Conservation (phyloP, 2,888 invertebrate species). For the Brachyptera risi region DNA sequence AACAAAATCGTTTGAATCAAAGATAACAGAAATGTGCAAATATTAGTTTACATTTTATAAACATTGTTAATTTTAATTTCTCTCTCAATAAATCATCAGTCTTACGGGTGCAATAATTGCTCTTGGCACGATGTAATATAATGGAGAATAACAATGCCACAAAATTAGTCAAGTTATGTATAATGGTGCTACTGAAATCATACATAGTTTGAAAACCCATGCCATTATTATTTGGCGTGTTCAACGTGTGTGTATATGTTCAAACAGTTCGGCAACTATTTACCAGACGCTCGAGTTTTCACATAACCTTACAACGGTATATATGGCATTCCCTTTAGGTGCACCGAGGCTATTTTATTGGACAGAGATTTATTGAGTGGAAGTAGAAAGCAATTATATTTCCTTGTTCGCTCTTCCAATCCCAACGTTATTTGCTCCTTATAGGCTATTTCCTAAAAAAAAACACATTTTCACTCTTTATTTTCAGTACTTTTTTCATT, state of each 20-base stretch:
- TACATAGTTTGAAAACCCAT: constrained; percentile 7
- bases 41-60: no score
- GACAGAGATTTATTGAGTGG: constrained; percentile 17
- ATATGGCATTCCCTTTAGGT: constrained; percentile 18
- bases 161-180: constrained; percentile 1
- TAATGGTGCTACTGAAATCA: constrained; percentile 5
- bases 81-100: no score
- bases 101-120: background rate
- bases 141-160: background rate
- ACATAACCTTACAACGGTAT: no score
- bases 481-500: constrained; percentile 5
- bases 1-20: no score
- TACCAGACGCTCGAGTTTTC: no score
- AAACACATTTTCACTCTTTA: background rate
- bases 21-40: no score
- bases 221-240: constrained; percentile 1
- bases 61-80: no score
- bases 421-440: constrained; percentile 20
- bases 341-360: constrained; percentile 20
- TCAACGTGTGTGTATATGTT: background rate
- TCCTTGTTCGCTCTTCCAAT: constrained; percentile 21
- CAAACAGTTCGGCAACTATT: constrained; percentile 10
- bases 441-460: constrained; percentile 19
- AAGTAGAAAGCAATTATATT: constrained; percentile 21
- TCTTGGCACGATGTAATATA: no score